These are phyloP conservation scores for Drosophila hawaiiensis DNA, from an alignment of 2,888 invertebrate genomes.

Conservation along the genomic window DNA sequence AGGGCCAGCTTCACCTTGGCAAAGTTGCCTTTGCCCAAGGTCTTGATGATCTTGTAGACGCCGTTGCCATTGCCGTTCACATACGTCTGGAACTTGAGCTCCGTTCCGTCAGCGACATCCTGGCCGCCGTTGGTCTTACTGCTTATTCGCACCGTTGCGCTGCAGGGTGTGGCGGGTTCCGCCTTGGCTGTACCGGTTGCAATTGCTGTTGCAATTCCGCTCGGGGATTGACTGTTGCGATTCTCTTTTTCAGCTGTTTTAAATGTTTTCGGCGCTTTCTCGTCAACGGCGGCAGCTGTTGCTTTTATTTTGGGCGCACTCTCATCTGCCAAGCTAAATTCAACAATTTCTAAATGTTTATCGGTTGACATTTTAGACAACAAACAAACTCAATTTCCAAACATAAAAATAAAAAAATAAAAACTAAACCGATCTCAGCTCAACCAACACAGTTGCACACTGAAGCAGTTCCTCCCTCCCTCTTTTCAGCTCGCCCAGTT, in stretches of 20 bases:
- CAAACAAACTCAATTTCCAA: slow-evolving; percentile 15
- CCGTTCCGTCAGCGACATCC: slow-evolving; percentile 57
- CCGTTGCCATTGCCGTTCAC: slow-evolving; percentile 88
- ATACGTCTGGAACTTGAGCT: slow-evolving; percentile 64
- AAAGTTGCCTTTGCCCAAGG: slow-evolving; percentile 99
- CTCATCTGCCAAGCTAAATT: slow-evolving; percentile 61
- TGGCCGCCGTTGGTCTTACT: slow-evolving; percentile 29
- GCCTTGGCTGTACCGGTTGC: slow-evolving; percentile 34
- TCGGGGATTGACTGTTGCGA: slow-evolving; percentile 17
- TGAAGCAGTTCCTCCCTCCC: slow-evolving; percentile 1
- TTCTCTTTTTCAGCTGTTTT: slow-evolving; percentile 69
- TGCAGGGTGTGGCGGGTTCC: slow-evolving; percentile 56
- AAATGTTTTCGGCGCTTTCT: slow-evolving; percentile 48
- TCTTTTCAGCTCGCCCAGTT: not conserved
- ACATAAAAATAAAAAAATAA: slow-evolving; percentile 20
- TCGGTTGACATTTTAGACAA: slow-evolving; percentile 64
- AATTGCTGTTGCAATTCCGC: slow-evolving; percentile 1
- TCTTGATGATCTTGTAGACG: slow-evolving; percentile 99
- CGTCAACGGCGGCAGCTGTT: slow-evolving; percentile 48
- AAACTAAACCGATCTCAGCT: slow-evolving; percentile 23
- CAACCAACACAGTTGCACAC: not conserved
- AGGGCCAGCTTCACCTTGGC: slow-evolving; percentile 99
- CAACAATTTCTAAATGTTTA: slow-evolving; percentile 66
- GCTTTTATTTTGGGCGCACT: slow-evolving; percentile 56
- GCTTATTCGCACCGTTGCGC: slow-evolving; percentile 35